phyloP scores from a whole-genome alignment of 2,797 vertebrate species.

The Tachyglossus aculeatus region DNA sequence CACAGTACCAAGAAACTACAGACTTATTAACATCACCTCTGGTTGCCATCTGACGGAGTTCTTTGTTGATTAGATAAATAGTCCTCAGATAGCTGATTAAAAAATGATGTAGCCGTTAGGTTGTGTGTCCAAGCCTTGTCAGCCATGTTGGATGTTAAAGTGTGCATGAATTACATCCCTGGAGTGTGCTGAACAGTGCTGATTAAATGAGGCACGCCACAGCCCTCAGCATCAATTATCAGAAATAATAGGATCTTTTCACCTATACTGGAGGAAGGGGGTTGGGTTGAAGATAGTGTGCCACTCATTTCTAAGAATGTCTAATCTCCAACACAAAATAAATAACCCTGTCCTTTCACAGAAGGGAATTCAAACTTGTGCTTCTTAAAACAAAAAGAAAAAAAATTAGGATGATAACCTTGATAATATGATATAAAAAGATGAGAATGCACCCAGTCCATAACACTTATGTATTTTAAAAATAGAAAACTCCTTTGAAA shows the following conservation, averaged over 20 bases:
- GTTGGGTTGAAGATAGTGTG: background rate
- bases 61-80: constrained; percentile 58
- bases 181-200: constrained; percentile 36
- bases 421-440: too few species aligned
- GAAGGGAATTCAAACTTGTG: accelerated
- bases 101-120: constrained; percentile 26
- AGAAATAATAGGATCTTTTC: constrained; percentile 59
- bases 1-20: background rate
- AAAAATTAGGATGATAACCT: background rate
- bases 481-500: background rate
- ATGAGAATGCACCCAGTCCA: accelerated
- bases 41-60: constrained; percentile 10
- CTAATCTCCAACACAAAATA: constrained; percentile 2
- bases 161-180: constrained; percentile 37
- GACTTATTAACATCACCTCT: constrained; percentile 17
- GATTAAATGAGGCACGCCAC: constrained; percentile 59
- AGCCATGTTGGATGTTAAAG: constrained; percentile 47
- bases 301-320: constrained; percentile 1
- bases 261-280: constrained; percentile 46
- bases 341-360: background rate
- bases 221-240: constrained; percentile 66
- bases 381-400: background rate
- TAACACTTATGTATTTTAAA: accelerated
- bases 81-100: constrained; percentile 57
- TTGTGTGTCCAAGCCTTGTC: constrained; percentile 29